phyloP scores from a whole-genome alignment of 2,797 vertebrate species.

The Huso huso region DNA sequence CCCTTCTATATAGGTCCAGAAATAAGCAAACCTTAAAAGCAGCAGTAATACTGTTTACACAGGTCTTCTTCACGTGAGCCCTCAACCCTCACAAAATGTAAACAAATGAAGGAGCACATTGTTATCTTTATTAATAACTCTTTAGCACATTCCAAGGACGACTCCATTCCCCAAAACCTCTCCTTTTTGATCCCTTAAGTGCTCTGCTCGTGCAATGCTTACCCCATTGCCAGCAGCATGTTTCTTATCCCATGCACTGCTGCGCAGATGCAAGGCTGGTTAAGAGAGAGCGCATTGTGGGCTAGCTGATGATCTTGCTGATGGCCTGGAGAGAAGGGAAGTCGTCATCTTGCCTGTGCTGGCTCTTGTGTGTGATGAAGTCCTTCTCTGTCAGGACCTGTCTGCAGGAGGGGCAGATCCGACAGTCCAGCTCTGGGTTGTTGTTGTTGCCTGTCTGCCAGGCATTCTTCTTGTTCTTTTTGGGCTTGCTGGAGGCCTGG shows the following conservation, averaged over 20 bases:
- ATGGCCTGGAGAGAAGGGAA: constrained; percentile 93
- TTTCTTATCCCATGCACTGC: no score
- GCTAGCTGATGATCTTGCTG: constrained; percentile 89
- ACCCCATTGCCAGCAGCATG: no score
- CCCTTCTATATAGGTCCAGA: constrained; percentile 2
- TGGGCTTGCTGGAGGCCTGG: constrained; percentile 58
- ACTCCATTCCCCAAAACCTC: no score
- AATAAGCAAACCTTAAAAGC: constrained; percentile 8
- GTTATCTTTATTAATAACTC: no score
- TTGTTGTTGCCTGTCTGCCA: constrained; percentile 61
- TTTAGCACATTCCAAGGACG: no score
- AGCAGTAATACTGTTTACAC: constrained; percentile 10
- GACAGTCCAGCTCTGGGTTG: constrained; percentile 75
- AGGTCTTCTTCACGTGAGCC: not conserved
- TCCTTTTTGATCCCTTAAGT: no score
- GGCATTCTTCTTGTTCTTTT: constrained; percentile 75
- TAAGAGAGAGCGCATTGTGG: not conserved
- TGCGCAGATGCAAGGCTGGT: no score
- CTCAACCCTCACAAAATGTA: no score
- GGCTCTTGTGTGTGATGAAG: constrained; percentile 75
- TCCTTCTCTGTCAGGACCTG: constrained; percentile 87
- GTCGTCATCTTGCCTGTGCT: constrained; percentile 81
- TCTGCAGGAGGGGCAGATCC: constrained; percentile 80
- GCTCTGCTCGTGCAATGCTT: no score
- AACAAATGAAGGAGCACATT: no score